These are phyloP conservation scores for Kryptolebias marmoratus DNA, from an alignment of 2,113 vertebrate genomes.

Conservation along the genomic window DNA sequence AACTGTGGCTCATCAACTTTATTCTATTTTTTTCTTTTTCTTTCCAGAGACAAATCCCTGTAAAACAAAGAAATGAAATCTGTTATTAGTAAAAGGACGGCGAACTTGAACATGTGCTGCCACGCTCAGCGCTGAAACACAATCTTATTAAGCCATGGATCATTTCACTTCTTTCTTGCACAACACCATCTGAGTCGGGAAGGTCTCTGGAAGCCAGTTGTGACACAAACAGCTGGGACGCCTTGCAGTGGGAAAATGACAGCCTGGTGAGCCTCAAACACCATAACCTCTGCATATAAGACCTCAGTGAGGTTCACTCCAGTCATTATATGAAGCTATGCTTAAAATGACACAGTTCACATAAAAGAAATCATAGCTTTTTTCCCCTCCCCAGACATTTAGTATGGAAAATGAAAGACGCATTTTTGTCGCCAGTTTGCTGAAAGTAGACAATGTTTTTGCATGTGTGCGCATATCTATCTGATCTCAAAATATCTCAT, in stretches of 20 bases:
- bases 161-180: slow-evolving; percentile 32
- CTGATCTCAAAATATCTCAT: too few relatives aligned
- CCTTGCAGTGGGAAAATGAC: slow-evolving; percentile 37
- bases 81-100: not conserved
- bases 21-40: not conserved
- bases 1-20: not conserved
- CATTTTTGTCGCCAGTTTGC: too few relatives aligned
- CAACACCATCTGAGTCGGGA: slow-evolving; percentile 38
- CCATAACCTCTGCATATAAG: slow-evolving; percentile 25
- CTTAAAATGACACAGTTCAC: not conserved
- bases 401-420: too few relatives aligned
- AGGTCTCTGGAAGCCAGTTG: slow-evolving; percentile 40
- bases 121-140: slow-evolving; percentile 14
- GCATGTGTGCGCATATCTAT: too few relatives aligned
- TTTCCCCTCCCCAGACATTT: not conserved
- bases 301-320: slow-evolving; percentile 14
- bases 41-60: slow-evolving; percentile 1
- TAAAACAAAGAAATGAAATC: not conserved
- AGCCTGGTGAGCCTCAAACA: slow-evolving; percentile 36
- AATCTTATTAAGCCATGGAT: slow-evolving; percentile 38
- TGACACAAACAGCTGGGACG: slow-evolving; percentile 39
- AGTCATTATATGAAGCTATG: not conserved
- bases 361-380: not conserved
- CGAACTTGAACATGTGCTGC: slow-evolving; percentile 32
- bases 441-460: too few relatives aligned